Base-by-base conservation (phyloP, 2,797 vertebrate genomes). In the Cirrhinus molitorella region DNA sequence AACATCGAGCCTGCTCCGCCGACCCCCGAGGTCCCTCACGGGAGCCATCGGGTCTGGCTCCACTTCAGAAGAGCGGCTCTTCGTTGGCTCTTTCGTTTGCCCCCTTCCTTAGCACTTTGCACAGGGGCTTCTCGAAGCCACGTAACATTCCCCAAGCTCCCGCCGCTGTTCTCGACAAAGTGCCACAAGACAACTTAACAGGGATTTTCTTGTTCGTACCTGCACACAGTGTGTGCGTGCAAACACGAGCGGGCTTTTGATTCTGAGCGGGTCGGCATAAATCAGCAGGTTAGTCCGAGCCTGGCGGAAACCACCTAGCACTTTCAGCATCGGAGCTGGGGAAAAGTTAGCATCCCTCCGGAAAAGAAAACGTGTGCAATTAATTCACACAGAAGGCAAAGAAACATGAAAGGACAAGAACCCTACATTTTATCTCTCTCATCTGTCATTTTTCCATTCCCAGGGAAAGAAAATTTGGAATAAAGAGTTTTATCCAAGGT, bases 161-260 rank as follows among this genome's bases (percentile, higher is more conserved):
- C 90, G 91, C 67, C 81, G 90, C 82, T 91, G 90, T 89, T 95
- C 89, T 88, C 94, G 87, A 95, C 92, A 94, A 84, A 96, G 92
- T 94, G 94, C 83, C 77, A 95, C 92, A 95, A 96, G 95, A 96
- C 93, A 96, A 96, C 92, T 95, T 94, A 95, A 96, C 92, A 95
- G 93, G 93, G 93, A 95, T 96, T 96, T 97, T 96, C 95, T 95
- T 96, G 93, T 96, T 97, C 93, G 88, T 96, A 95, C 92, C 90
- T 94, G 91, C 92, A 91, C 91, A 92, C 85, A 86, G 89, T 75
- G 88, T 90, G 90, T 88, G 88, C 63, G 83, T 83, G 90, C 93
- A 93, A 93, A 91, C 88, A 91, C 82, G 31, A 74, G 61, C 55
- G 51, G 83, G 43, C 74, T 73, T 86, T 82, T 87, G 59, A 91